These are phyloP conservation scores for Thalassoma bifasciatum DNA, from an alignment of 2,113 vertebrate genomes.

Conservation along the genomic window DNA sequence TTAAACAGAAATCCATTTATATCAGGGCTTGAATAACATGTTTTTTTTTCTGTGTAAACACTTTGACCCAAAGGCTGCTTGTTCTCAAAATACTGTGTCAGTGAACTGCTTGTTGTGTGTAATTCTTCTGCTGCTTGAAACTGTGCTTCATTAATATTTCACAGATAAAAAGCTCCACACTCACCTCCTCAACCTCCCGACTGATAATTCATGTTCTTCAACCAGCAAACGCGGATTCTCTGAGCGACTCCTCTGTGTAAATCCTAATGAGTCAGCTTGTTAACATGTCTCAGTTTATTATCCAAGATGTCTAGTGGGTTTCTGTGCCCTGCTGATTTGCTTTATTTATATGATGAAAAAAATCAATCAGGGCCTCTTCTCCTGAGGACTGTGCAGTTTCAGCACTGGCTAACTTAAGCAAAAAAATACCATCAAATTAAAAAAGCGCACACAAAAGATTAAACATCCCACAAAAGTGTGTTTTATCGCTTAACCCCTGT, in stretches of 20 bases:
- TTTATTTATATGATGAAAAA: not conserved
- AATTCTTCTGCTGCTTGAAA: conserved; percentile 20
- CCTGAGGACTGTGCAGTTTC: too few species aligned
- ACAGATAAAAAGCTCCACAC: conserved; percentile 23
- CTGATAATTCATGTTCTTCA: conserved; percentile 39
- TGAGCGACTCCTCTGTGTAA: conserved; percentile 14
- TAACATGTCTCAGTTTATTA: conserved; percentile 3
- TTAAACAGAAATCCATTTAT: conserved; percentile 20
- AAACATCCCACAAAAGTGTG: too few species aligned
- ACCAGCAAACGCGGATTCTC: not conserved
- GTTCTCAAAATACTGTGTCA: conserved; percentile 1
- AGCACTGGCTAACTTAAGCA: too few species aligned
- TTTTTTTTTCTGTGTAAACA: conserved; percentile 1
- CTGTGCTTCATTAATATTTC: conserved; percentile 54
- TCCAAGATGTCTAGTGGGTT: not conserved
- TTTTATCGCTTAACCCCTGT: too few species aligned
- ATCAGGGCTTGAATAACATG: not conserved
- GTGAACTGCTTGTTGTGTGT: conserved; percentile 9
- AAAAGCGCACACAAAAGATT: too few species aligned
- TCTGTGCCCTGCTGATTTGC: not conserved
- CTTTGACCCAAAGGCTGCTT: not conserved
- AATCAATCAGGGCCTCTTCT: too few species aligned
- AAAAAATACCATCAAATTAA: too few species aligned
- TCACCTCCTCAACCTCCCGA: not conserved
- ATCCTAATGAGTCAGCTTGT: conserved; percentile 29